These are phyloP conservation scores for Cephus cinctus DNA, from an alignment of 1,140 invertebrate species.

Conservation along the genomic window DNA sequence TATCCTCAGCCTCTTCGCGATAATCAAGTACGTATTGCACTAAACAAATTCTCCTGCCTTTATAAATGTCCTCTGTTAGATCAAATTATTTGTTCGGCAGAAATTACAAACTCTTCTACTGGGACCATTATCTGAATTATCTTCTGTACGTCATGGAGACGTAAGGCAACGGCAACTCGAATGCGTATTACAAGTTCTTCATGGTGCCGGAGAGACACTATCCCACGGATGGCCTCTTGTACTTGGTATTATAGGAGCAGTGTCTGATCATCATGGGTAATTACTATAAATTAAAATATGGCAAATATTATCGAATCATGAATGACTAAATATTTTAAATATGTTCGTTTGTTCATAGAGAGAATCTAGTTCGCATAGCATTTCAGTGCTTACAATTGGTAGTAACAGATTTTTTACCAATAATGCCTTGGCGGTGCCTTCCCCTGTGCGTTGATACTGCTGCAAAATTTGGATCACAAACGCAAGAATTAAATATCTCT, in stretches of 20 bases:
- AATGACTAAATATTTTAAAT: constrained; percentile 1
- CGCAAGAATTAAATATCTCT: constrained; percentile 96
- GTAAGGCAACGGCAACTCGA: constrained; percentile 94
- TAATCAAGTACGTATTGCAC: constrained; percentile 67
- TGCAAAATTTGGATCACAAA: constrained; percentile 94
- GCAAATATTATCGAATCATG: background rate
- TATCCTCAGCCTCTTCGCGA: constrained; percentile 81
- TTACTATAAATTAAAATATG: constrained; percentile 11
- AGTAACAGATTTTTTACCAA: constrained; percentile 92
- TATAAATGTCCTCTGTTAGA: too few species aligned
- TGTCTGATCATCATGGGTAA: constrained; percentile 89
- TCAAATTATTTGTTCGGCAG: constrained; percentile 47
- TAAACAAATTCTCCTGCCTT: constrained; percentile 8
- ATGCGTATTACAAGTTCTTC: constrained; percentile 89
- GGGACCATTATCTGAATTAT: constrained; percentile 86
- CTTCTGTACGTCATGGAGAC: constrained; percentile 85
- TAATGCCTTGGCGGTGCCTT: constrained; percentile 85
- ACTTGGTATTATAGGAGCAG: constrained; percentile 90
- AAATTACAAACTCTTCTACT: constrained; percentile 84
- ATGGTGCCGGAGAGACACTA: constrained; percentile 87
- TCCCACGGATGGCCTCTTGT: constrained; percentile 94
- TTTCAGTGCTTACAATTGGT: constrained; percentile 96
- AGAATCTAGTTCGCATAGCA: constrained; percentile 87
- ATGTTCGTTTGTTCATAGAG: constrained; percentile 61
- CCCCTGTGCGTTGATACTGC: constrained; percentile 91